These are phyloP conservation scores for Nectonema munidae DNA, from an alignment of 2,888 invertebrate species.

Conservation along the genomic window DNA sequence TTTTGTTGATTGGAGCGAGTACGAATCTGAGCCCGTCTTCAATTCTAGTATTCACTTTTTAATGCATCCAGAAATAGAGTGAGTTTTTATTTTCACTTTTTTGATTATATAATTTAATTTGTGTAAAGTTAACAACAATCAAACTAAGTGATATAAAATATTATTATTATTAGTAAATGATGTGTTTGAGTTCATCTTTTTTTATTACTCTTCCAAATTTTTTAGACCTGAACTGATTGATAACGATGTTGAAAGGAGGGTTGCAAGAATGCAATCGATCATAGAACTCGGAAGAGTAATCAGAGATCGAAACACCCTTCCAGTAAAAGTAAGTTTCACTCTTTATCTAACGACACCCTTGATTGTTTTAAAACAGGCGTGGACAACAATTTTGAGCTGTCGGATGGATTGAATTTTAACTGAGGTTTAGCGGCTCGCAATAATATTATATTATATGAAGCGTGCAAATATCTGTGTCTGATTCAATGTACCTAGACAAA, in stretches of 20 bases:
- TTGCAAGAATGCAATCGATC: constrained; percentile 56
- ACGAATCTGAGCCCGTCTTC: constrained; percentile 18
- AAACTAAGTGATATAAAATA: no score
- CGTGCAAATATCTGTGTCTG: no score
- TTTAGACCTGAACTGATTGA: constrained; percentile 34
- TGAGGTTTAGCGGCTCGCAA: constrained; percentile 14
- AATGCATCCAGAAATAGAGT: constrained; percentile 41
- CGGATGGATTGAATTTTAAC: constrained; percentile 9
- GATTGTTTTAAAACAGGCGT: no score
- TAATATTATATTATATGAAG: no score
- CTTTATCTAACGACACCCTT: no score
- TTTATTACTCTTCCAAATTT: no score
- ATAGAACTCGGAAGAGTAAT: constrained; percentile 69
- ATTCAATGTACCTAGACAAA: no score
- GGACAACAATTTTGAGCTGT: no score
- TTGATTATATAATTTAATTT: constrained; percentile 10
- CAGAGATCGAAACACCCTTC: constrained; percentile 62
- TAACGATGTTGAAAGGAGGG: constrained; percentile 50
- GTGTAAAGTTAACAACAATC: no score
- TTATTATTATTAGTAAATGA: no score
- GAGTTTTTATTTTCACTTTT: constrained; percentile 14
- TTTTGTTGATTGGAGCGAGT: constrained; percentile 26
- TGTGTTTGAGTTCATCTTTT: no score
- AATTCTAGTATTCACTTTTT: constrained; percentile 62
- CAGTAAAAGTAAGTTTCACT: constrained; percentile 34